Base-by-base conservation (phyloP, 2,888 invertebrate genomes). In the Hofmannophila pseudospretella region DNA sequence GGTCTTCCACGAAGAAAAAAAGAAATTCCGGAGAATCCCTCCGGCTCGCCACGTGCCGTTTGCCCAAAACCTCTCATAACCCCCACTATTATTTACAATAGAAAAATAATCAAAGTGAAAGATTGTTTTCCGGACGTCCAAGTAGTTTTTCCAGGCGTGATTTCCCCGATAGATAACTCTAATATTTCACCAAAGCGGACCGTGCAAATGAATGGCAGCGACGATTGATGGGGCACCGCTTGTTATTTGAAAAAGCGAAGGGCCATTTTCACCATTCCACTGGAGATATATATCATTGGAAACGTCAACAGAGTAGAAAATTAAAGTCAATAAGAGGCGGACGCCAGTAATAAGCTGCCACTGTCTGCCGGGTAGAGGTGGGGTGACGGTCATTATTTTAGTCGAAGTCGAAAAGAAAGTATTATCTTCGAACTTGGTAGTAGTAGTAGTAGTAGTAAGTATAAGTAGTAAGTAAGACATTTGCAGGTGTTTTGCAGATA, bases 171-270 rank as follows among this genome's bases (percentile, higher is more conserved):
- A 73, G 76, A 78, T 78, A 78, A 73, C 73, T 67, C 67, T 72
- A 81, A 85, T 85, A 85, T 85, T 80, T 84, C 74, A 76, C 65
- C 51, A 58, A 56, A 60, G 59, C 64, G 72, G 66, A 61, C 76
- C 66, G 70, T 67, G 76, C 66, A 80, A 84, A 82, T 82, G 81
- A 84, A 72, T 78, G 79, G 78, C 80, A 64, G 65, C 45, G 30
- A 74, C 54, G 81, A 86, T 86, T 79, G 85, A 86, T 86, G 78
- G 73, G 58, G 54, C 49, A 55, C 61, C 67, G 67, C 68, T 79
- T 81, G 85, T 84, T 84, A 84, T 86, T 84, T 86, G 84, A 84
- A 85, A 82, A 85, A 84, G 82, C 80, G 72, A 62, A 75, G 67
- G 74, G 69, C 76, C 76, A 81, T 82, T 85, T 71, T 61, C 70